Evolutionary conservation across 2,888 invertebrate species (phyloP).

Genomic region (Petrophora chlorosata): DNA sequence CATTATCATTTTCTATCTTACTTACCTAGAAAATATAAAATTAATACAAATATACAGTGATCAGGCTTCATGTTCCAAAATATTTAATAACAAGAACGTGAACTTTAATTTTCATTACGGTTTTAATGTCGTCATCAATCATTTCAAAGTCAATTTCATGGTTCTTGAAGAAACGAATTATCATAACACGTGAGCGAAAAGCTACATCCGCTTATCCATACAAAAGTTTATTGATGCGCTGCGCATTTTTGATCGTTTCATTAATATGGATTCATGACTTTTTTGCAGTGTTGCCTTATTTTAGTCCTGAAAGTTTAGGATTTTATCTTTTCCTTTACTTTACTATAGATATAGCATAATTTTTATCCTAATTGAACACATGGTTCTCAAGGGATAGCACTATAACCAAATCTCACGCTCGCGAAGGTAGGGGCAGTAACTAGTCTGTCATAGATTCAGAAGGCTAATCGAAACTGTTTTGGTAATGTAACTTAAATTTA

Average conservation of each 20-base stretch:
- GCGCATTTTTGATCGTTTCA: background rate
- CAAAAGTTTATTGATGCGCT: background rate
- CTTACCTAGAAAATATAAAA: conserved; percentile 52
- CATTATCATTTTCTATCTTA: background rate
- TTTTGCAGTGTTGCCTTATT: too few species aligned
- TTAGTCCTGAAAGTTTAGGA: too few species aligned
- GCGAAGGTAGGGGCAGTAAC: too few species aligned
- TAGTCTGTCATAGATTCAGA: too few species aligned
- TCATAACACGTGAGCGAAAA: conserved; percentile 1
- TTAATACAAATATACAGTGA: conserved; percentile 40
- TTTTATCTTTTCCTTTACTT: too few species aligned
- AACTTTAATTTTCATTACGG: conserved; percentile 21
- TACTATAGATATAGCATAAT: too few species aligned
- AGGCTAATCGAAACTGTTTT: too few species aligned
- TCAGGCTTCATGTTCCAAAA: conserved; percentile 50
- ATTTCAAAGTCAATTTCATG: conserved; percentile 48
- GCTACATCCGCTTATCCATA: conserved; percentile 6
- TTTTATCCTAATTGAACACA: too few species aligned
- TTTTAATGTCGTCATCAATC: conserved; percentile 19
- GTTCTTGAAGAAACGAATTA: conserved; percentile 17
- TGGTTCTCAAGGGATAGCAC: too few species aligned
- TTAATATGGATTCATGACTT: background rate
- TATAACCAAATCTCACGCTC: too few species aligned
- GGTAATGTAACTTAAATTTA: too few species aligned
- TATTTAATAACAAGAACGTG: conserved; percentile 28